Percentiles rank a stretch among this genome's conserved stretches.
Conservation (phyloP, 2,113 vertebrate genomes). For the Cyprinodon tularosa region DNA sequence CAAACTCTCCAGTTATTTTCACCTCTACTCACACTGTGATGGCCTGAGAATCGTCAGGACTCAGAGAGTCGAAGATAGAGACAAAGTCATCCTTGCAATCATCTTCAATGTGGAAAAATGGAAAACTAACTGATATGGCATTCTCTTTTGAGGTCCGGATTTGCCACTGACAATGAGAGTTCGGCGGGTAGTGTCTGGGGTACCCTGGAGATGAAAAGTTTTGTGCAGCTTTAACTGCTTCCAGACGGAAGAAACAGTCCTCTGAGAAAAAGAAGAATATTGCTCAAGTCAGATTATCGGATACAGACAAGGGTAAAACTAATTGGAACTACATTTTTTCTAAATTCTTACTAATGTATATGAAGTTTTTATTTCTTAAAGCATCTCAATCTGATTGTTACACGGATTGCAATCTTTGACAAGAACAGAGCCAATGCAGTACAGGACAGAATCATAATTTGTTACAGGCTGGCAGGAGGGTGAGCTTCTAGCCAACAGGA, state of each 20-base stretch:
- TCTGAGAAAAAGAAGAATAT: constrained; percentile 48
- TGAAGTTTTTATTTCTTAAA: not conserved
- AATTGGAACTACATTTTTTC: not conserved
- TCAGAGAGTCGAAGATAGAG: constrained; percentile 79
- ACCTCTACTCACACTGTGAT: constrained; percentile 77
- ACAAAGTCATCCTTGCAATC: constrained; percentile 80
- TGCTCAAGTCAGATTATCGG: not conserved
- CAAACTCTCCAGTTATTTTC: not conserved
- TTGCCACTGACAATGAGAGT: constrained; percentile 81
- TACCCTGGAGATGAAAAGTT: constrained; percentile 72
- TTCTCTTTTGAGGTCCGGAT: constrained; percentile 66
- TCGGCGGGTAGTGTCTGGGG: constrained; percentile 57
- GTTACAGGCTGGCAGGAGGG: constrained; percentile 62
- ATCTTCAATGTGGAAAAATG: constrained; percentile 79
- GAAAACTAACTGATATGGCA: constrained; percentile 68
- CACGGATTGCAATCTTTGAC: constrained; percentile 48
- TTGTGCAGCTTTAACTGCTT: constrained; percentile 35
- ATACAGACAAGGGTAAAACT: not conserved
- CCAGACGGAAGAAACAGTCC: constrained; percentile 68
- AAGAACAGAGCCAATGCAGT: constrained; percentile 43
- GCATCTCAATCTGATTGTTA: not conserved
- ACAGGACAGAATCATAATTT: constrained; percentile 48
- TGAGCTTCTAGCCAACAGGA: constrained; percentile 71
- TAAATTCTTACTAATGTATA: not conserved
- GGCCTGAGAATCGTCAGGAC: constrained; percentile 72